Evolutionary conservation across 2,113 vertebrate genomes (phyloP).

Genomic region (Silurus glanis): DNA sequence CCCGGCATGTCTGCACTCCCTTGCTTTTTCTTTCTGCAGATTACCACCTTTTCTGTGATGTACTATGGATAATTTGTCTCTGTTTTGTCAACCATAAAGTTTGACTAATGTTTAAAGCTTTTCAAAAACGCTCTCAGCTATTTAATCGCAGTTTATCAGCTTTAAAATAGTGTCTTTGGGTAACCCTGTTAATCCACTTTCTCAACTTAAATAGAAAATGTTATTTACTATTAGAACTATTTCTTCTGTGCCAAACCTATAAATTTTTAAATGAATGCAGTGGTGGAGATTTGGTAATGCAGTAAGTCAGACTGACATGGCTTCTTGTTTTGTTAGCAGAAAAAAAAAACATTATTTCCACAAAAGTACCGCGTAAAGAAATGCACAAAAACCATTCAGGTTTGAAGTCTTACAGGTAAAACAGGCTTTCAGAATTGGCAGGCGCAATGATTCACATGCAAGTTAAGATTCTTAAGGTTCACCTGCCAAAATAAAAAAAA

Average conservation of each 20-base stretch:
- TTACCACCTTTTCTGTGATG: neutral
- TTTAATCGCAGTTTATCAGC: neutral
- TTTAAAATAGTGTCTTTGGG: neutral
- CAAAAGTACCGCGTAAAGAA: neutral
- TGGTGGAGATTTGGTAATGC: neutral
- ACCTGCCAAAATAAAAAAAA: neutral
- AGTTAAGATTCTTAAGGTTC: neutral
- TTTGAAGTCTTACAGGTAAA: neutral
- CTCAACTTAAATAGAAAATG: neutral
- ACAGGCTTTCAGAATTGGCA: neutral
- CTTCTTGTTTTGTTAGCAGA: neutral
- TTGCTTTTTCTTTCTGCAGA: constrained; percentile 4
- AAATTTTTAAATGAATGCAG: neutral
- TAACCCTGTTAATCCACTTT: neutral
- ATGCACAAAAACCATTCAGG: neutral
- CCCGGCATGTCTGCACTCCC: neutral
- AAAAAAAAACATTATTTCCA: neutral
- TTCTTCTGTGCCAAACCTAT: neutral
- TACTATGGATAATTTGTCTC: constrained; percentile 23
- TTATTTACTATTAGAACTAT: too few relatives aligned
- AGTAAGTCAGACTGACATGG: neutral
- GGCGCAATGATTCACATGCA: neutral
- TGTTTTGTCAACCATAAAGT: neutral
- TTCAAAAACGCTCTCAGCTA: neutral
- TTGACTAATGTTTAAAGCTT: neutral